These are phyloP conservation scores for Xenopus petersii DNA, from an alignment of 2,797 vertebrate species.

Conservation along the genomic window DNA sequence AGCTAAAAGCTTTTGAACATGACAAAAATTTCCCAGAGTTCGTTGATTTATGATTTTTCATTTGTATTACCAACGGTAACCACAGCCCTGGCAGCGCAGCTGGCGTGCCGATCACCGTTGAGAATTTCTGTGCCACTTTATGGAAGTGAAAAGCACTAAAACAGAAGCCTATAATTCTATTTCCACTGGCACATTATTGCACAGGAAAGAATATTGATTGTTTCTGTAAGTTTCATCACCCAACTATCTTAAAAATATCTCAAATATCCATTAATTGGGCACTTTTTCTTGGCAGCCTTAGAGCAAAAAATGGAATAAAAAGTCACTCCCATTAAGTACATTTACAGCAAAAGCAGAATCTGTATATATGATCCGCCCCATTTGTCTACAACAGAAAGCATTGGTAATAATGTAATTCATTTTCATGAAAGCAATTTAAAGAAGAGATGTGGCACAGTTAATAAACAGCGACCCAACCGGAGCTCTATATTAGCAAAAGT, in stretches of 20 bases:
- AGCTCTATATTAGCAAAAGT: too few species aligned
- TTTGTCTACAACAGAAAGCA: too few species aligned
- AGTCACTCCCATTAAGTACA: too few species aligned
- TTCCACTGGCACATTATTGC: slow-evolving; percentile 20
- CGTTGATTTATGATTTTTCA: slow-evolving; percentile 49
- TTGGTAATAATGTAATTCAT: too few species aligned
- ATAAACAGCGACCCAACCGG: too few species aligned
- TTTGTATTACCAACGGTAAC: slow-evolving; percentile 56
- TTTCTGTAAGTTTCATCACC: not conserved
- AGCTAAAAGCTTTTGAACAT: slow-evolving; percentile 62
- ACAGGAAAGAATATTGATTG: slow-evolving; percentile 21
- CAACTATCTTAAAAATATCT: not conserved
- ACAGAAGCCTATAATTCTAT: slow-evolving; percentile 19
- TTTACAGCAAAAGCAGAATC: too few species aligned
- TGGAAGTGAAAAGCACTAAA: slow-evolving; percentile 52
- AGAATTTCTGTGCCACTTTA: slow-evolving; percentile 53
- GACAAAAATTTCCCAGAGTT: slow-evolving; percentile 51
- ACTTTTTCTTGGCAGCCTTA: not conserved
- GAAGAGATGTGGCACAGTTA: too few species aligned
- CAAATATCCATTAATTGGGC: not conserved
- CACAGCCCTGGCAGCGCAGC: slow-evolving; percentile 49
- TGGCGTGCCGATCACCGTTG: slow-evolving; percentile 48
- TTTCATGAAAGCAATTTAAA: too few species aligned
- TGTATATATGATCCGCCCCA: too few species aligned
- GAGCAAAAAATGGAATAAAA: too few species aligned